Evolutionary conservation across 2,113 vertebrate genomes (phyloP), one percentile per base, ranked within the genome.

Genomic region (Cairina moschata): DNA sequence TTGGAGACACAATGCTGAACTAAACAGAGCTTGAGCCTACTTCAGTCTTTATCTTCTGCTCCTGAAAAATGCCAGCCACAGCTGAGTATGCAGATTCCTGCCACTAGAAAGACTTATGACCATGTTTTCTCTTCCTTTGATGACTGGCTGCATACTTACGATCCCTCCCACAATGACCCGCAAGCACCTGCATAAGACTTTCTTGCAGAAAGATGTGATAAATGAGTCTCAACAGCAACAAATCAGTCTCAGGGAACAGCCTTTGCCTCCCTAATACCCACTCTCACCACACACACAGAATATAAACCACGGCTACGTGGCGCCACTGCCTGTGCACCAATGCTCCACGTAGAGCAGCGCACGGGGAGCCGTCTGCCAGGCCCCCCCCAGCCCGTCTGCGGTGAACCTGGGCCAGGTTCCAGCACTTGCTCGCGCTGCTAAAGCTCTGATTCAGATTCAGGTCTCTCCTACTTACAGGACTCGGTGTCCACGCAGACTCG

Each of bases 171-270:
- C 72, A 87, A 90, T 50, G 91, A 88, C 96, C 96, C 91, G 96
- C 94, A 86, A 97, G 96, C 88, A 89, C 93, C 97, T 97, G 96
- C 94, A 72, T 66, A 73, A 73, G 50, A 78, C 62, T 95, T n/a
- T 91, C 95, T 77, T 83, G 90, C 34, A 76, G 94, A 75, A 93
- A 95, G 88, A 95, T 44, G 93, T 97, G 94, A 97, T 96, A 93
- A 95, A 97, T 76, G 94, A 96, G 89, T 34, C 91, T 83, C 88
- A 94, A 88, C 72, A 82, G 88, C 92, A 94, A 95, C 96, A 97
- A 95, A 97, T 97, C 96, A 95, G 95, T 95, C 91, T 91, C 88
- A 75, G 5, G 46, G 91, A 96, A 79, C 82, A 36, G 68, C 14
- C 89, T 95, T 87, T 90, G 81, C 91, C 93, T 93, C 91, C 55